phyloP scores from a whole-genome alignment of 2,113 vertebrate genomes.

The Dromaius novaehollandiae region DNA sequence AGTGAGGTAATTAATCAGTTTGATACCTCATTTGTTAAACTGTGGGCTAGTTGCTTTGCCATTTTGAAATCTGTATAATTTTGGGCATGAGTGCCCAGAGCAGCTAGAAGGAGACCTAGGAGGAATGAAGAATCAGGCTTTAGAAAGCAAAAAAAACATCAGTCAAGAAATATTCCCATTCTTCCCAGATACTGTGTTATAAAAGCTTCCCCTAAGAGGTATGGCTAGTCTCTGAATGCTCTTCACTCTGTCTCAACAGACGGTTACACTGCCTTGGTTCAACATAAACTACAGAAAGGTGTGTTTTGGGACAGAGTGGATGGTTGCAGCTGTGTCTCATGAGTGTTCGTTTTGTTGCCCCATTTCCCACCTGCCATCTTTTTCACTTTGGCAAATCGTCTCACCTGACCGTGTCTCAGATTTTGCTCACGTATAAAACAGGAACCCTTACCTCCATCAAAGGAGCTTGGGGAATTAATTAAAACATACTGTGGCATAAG shows the following conservation, averaged over 20 bases:
- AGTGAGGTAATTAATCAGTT: not conserved
- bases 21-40: not conserved
- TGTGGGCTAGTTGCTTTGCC: not conserved
- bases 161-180: not conserved
- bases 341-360: not conserved
- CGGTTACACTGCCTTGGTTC: not conserved
- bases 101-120: not conserved
- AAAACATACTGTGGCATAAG: constrained; percentile 23
- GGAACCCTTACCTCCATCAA: not conserved
- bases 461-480: constrained; percentile 31
- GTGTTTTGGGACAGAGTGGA: not conserved
- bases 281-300: not conserved
- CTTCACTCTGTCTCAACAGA: not conserved
- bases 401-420: not conserved
- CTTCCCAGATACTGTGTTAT: not conserved
- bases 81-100: not conserved
- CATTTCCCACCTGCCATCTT: not conserved
- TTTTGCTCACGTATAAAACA: not conserved
- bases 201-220: not conserved
- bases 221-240: not conserved
- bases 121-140: not conserved
- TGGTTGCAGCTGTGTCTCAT: not conserved
- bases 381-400: not conserved
- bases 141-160: not conserved
- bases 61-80: not conserved